Conservation (phyloP, 1,140 invertebrate genomes). For the Formica selysi region DNA sequence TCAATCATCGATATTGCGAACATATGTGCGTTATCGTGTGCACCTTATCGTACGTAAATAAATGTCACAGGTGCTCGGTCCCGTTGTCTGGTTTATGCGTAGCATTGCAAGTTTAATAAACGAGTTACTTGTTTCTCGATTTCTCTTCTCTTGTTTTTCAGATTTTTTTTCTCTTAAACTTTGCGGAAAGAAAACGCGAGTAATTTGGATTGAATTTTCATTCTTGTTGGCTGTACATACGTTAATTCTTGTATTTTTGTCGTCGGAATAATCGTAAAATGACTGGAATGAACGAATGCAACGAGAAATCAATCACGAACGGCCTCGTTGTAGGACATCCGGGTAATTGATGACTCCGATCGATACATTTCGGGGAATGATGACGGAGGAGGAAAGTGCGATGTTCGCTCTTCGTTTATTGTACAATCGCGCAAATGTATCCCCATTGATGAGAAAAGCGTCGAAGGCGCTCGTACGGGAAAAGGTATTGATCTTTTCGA, state of each 20-base stretch:
- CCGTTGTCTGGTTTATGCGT: neutral
- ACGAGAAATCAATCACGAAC: neutral
- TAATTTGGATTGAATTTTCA: no score
- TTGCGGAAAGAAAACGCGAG: neutral
- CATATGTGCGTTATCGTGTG: constrained; percentile 12
- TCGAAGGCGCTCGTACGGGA: constrained; percentile 64
- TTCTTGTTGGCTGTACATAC: no score
- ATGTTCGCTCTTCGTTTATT: neutral
- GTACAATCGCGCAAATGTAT: neutral
- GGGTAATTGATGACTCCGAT: neutral
- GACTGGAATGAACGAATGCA: neutral
- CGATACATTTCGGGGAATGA: neutral
- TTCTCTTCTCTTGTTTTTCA: neutral
- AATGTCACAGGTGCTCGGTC: constrained; percentile 11
- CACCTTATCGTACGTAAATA: constrained; percentile 38
- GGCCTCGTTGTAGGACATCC: neutral
- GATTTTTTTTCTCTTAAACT: neutral
- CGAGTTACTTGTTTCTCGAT: neutral
- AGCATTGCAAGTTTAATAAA: neutral
- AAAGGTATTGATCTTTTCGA: constrained; percentile 82
- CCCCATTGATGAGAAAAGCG: constrained; percentile 15
- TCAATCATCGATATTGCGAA: neutral
- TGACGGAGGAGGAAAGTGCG: neutral
- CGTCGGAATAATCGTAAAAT: neutral
- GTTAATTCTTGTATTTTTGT: no score